Evolutionary conservation across 1,140 invertebrate species (phyloP), one percentile per base, ranked within the genome.

Genomic region (Pectinophora gossypiella): DNA sequence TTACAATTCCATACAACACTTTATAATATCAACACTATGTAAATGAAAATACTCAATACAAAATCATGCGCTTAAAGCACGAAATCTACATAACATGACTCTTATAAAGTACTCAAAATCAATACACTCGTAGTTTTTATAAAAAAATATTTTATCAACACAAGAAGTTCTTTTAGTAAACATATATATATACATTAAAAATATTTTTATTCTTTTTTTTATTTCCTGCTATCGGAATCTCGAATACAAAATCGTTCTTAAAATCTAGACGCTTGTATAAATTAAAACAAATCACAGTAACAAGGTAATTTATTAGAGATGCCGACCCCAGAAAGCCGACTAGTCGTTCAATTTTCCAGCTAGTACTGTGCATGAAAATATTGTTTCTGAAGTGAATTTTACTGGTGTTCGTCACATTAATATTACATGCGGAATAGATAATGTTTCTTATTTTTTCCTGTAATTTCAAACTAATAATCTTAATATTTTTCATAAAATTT

Each of bases 281-380:
- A 60, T 70, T 62, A 78, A 83, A 75, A 76, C 79, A 77, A 86
- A 86, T 86, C 83, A 86, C 83, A 86, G 80, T 84, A 77, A 79
- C 63, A 79, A 82, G 80, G 78, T 83, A n/a, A n/a, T n/a, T n/a
- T n/a, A n/a, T n/a, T n/a, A n/a, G n/a, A n/a, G n/a, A n/a, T n/a
- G n/a, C n/a, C n/a, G n/a, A n/a, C n/a, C n/a, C n/a, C n/a, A n/a
- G n/a, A n/a, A n/a, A n/a, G n/a, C n/a, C n/a, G n/a, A n/a, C n/a
- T n/a, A n/a, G n/a, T n/a, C n/a, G n/a, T n/a, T n/a, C n/a, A n/a
- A n/a, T n/a, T n/a, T n/a, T n/a, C n/a, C n/a, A n/a, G n/a, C n/a
- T n/a, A n/a, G n/a, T n/a, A n/a, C n/a, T n/a, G n/a, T n/a, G n/a
- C n/a, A n/a, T n/a, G n/a, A n/a, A n/a, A n/a, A n/a, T n/a, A n/a